A percentile compares a stretch with the other conserved stretches of the same genome.
Evolutionary conservation across 2,888 invertebrate genomes (phyloP).

Genomic region (Diloba caeruleocephala): DNA sequence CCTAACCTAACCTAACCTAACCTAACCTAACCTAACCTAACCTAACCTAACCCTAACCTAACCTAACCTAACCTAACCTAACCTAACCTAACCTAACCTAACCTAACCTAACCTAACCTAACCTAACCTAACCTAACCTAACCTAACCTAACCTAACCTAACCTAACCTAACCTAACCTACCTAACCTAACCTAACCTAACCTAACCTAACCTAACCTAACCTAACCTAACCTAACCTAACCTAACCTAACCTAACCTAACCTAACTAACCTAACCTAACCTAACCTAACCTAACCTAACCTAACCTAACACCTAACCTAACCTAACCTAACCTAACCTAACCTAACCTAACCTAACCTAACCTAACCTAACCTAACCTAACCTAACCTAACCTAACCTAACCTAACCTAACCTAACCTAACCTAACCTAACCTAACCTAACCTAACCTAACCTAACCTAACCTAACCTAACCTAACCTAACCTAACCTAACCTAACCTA

Average conservation of each 20-base stretch:
- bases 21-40: conserved; percentile 25
- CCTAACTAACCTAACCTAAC: conserved; percentile 26
- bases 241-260: conserved; percentile 33
- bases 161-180: conserved; percentile 33
- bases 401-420: conserved; percentile 24
- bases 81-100: conserved; percentile 39
- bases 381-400: conserved; percentile 28
- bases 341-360: conserved; percentile 32
- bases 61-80: conserved; percentile 48
- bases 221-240: conserved; percentile 44
- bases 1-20: conserved; percentile 38
- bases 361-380: conserved; percentile 28
- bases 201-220: conserved; percentile 46
- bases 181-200: conserved; percentile 45
- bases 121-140: conserved; percentile 37
- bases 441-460: conserved; percentile 26
- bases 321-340: conserved; percentile 31
- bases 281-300: conserved; percentile 31
- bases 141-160: conserved; percentile 20
- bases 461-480: conserved; percentile 31
- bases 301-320: conserved; percentile 32
- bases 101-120: conserved; percentile 35
- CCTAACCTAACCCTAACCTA: conserved; percentile 22
- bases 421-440: conserved; percentile 26
- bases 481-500: conserved; percentile 8